Conservation (phyloP, 2,888 invertebrate genomes). For the Ceraclea dissimilis region DNA sequence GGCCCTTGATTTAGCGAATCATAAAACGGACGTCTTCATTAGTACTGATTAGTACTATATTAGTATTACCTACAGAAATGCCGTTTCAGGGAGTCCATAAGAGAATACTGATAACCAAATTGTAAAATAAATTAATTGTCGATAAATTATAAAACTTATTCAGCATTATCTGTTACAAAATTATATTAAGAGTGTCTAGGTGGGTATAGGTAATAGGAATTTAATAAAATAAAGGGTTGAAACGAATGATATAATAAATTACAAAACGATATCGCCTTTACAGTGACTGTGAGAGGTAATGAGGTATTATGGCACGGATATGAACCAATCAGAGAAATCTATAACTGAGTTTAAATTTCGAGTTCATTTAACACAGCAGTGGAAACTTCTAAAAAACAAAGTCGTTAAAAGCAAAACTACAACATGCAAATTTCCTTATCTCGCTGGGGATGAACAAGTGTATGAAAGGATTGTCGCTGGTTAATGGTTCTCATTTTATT, state of each 20-base stretch:
- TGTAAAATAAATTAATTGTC: too few species aligned
- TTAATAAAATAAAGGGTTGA: constrained; percentile 1
- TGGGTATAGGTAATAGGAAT: too few species aligned
- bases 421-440: constrained; percentile 22
- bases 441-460: constrained; percentile 21
- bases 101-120: too few species aligned
- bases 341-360: constrained; percentile 24
- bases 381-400: constrained; percentile 24
- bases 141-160: too few species aligned
- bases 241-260: constrained; percentile 24
- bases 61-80: too few species aligned
- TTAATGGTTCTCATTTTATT: constrained; percentile 4
- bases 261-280: constrained; percentile 22
- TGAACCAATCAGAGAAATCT: constrained; percentile 23
- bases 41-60: too few species aligned
- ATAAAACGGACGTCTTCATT: too few species aligned
- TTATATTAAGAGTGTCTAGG: too few species aligned
- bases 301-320: constrained; percentile 14
- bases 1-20: too few species aligned
- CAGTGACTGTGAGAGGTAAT: constrained; percentile 11
- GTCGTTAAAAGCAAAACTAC: constrained; percentile 25
- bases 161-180: too few species aligned
- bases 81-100: too few species aligned
- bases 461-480: constrained; percentile 21
- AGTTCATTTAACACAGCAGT: constrained; percentile 25